Conservation (phyloP, 2,888 invertebrate genomes). For the Lithosia quadra region DNA sequence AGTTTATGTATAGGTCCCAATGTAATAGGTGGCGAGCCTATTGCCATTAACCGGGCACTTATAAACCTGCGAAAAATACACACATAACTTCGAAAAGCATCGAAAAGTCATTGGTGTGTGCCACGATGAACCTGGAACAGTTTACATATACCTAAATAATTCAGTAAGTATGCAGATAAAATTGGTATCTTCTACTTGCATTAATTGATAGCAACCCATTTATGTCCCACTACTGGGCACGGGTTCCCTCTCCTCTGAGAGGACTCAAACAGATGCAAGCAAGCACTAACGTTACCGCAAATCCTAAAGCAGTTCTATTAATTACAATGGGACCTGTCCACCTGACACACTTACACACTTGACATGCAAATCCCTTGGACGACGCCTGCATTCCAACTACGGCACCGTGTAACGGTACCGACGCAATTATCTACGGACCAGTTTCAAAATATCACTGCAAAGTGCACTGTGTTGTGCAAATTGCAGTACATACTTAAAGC, state of each 20-base stretch:
- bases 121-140: too few species aligned
- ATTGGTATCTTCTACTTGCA: background rate
- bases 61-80: too few species aligned
- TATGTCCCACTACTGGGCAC: too few species aligned
- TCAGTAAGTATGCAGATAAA: slow-evolving; percentile 2
- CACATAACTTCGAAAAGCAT: too few species aligned
- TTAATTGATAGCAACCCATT: background rate
- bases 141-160: too few species aligned
- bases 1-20: too few species aligned
- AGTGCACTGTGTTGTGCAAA: slow-evolving; percentile 25
- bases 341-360: slow-evolving; percentile 56
- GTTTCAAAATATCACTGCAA: slow-evolving; percentile 41
- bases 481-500: slow-evolving; percentile 17
- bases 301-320: slow-evolving; percentile 40
- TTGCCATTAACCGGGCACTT: too few species aligned
- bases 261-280: background rate
- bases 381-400: slow-evolving; percentile 55
- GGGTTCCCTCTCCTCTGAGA: too few species aligned
- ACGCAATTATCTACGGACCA: slow-evolving; percentile 45
- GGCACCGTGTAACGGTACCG: slow-evolving; percentile 43
- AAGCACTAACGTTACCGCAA: slow-evolving; percentile 17
- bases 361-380: slow-evolving; percentile 61
- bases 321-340: slow-evolving; percentile 55
- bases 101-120: too few species aligned
- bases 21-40: too few species aligned